Evolutionary conservation across 37 sponge, comb jelly and placozoan species (phyloP).

Genomic region (Chondrilla cf. caribensis): DNA sequence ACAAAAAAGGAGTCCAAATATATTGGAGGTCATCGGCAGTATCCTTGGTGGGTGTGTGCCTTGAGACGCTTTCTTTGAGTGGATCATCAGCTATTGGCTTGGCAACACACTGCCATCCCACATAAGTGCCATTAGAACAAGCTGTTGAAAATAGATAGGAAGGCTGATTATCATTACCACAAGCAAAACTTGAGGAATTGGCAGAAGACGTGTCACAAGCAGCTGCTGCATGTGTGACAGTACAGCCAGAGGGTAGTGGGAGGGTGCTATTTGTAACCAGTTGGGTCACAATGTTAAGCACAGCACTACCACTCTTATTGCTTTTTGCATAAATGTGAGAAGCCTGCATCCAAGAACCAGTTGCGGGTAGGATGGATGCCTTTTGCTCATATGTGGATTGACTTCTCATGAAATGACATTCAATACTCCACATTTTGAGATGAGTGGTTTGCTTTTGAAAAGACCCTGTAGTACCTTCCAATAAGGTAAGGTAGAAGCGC

Average conservation of each 20-base stretch:
- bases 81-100: not conserved
- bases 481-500: constrained; percentile 2
- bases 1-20: constrained; percentile 8
- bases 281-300: not conserved
- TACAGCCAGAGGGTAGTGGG: constrained; percentile 40
- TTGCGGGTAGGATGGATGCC: not conserved
- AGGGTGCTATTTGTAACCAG: constrained; percentile 31
- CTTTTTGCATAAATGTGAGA: too few relatives aligned
- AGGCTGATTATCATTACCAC: constrained; percentile 43
- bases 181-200: constrained; percentile 46
- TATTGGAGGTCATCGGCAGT: not conserved
- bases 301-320: too few relatives aligned
- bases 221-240: constrained; percentile 33
- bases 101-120: constrained; percentile 63
- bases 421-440: constrained; percentile 17
- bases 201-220: constrained; percentile 60
- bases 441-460: not conserved
- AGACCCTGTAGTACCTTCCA: not conserved
- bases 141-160: constrained; percentile 76
- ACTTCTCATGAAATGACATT: not conserved
- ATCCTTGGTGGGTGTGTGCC: not conserved
- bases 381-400: not conserved
- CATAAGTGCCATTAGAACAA: constrained; percentile 64
- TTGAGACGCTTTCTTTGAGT: not conserved
- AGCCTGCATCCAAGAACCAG: constrained; percentile 11